Evolutionary conservation across 2,888 invertebrate species (phyloP).

Genomic region (Dromius quadrimaculatus): DNA sequence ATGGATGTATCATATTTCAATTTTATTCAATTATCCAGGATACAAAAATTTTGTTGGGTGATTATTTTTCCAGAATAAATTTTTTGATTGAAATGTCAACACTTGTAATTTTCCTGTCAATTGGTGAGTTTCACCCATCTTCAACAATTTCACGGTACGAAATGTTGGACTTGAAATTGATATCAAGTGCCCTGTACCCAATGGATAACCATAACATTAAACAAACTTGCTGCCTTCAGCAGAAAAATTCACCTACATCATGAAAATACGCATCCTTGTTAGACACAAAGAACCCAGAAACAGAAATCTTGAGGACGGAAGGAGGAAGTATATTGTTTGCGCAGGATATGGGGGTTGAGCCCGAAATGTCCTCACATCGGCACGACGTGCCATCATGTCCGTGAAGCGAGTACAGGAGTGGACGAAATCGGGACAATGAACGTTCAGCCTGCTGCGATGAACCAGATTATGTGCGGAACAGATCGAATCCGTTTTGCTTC

Average conservation of each 20-base stretch:
- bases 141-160: no score
- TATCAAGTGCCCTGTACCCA: not conserved
- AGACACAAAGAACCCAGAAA: not conserved
- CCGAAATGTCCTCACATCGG: not conserved
- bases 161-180: no score
- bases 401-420: not conserved
- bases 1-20: no score
- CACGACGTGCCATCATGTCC: not conserved
- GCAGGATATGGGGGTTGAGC: not conserved
- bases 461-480: constrained; percentile 9
- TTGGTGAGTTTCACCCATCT: no score
- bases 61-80: no score
- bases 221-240: not conserved
- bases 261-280: not conserved
- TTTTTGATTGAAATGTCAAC: no score
- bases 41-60: no score
- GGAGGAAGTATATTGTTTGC: constrained; percentile 5
- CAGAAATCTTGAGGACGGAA: not conserved
- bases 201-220: not conserved
- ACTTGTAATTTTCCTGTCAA: no score
- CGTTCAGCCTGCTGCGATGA: not conserved
- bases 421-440: not conserved
- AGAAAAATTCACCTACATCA: not conserved
- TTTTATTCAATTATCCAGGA: no score
- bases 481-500: constrained; percentile 8